Percentiles rank a stretch among this genome's conserved stretches.
phyloP scores from a whole-genome alignment of 2,797 vertebrate genomes.

The Sebastes umbrosus region DNA sequence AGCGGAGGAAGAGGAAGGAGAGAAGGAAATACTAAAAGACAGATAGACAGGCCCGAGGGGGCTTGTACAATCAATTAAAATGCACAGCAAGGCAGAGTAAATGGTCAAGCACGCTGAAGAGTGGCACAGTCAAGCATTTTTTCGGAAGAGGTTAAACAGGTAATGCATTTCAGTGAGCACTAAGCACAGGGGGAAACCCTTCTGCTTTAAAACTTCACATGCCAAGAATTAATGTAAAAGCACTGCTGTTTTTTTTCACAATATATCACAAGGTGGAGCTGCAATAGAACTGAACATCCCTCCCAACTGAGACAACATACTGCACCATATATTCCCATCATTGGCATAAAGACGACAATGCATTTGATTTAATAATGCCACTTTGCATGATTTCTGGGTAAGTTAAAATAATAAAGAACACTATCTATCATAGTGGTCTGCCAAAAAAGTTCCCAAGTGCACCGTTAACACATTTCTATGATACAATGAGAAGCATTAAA shows the following conservation, averaged over 20 bases:
- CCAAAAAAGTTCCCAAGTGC: not conserved
- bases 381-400: not conserved
- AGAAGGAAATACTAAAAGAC: not conserved
- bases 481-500: not conserved
- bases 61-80: slow-evolving; percentile 42
- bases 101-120: slow-evolving; percentile 45
- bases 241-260: not conserved
- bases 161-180: slow-evolving; percentile 22
- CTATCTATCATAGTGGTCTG: not conserved
- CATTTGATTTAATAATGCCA: not conserved
- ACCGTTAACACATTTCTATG: not conserved
- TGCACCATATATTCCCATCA: not conserved
- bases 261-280: not conserved
- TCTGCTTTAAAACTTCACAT: not conserved
- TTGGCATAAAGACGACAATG: not conserved
- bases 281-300: not conserved
- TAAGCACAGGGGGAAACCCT: not conserved
- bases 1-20: slow-evolving; percentile 1
- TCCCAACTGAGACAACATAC: not conserved
- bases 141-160: slow-evolving; percentile 24
- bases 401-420: not conserved
- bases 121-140: slow-evolving; percentile 17
- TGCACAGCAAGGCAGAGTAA: slow-evolving; percentile 1
- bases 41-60: slow-evolving; percentile 1
- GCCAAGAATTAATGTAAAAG: not conserved